Base-by-base conservation (phyloP, 2,797 vertebrate species). In the Sebastes itinus region DNA sequence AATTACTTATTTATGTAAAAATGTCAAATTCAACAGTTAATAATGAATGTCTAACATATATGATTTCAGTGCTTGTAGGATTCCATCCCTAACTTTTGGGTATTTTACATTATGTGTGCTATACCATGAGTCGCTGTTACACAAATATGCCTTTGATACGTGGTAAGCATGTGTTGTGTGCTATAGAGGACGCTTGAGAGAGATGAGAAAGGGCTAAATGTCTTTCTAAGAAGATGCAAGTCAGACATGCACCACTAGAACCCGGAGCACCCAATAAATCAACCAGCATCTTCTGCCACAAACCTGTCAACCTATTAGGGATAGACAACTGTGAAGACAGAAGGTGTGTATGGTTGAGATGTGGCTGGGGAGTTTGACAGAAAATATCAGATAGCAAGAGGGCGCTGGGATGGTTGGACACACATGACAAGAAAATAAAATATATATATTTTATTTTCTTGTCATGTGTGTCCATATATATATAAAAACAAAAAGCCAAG, bases 251-350 rank as follows among this genome's bases (percentile, higher is more conserved):
- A 87, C 87, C 84, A 86, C 86, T 83, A 90, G 89, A 89, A 94
- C 85, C 81, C 58, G 73, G 84, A 89, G 84, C 82, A 87, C 60
- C 90, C 89, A 92, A 95, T 95, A 95, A 95, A 96, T 95, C 94
- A 95, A 89, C 58, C 83, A 80, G 89, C 88, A 85, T 93, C 91
- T 77, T 85, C 89, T 83, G 90, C 87, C 93, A 93, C 90, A 89
- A 89, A 93, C 88, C 90, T 91, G 92, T 94, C 93, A 92, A 73
- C 91, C 89, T 94, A 94, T 94, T 94, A 92, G 87, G 88, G 81
- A 90, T 82, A 90, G 89, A 95, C 90, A 88, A 92, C 84, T 88
- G 87, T 82, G 90, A 89, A 91, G 93, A 90, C 86, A 90, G 92
- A 89, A 92, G 89, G 87, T 87, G 91, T 82, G 80, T 81, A 77